A percentile compares a stretch with the other conserved stretches of the same genome.
phyloP scores from a whole-genome alignment of 92 coral and sea anemone genomes.

The Ricordea florida region DNA sequence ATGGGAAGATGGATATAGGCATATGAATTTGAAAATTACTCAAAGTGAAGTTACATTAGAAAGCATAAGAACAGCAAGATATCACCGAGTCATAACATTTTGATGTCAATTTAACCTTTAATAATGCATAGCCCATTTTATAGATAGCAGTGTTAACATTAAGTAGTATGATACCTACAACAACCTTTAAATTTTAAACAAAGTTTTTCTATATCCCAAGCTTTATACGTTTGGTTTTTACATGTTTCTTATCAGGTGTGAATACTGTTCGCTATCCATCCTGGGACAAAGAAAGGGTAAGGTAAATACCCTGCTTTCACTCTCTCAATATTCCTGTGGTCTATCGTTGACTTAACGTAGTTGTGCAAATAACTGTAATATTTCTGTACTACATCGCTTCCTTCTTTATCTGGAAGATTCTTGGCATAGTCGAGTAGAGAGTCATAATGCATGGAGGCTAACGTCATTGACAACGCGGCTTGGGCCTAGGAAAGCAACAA shows the following conservation, averaged over 20 bases:
- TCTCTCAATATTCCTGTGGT: conserved; percentile 58
- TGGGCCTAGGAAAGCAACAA: conserved; percentile 40
- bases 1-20: no score
- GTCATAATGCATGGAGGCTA: conserved; percentile 69
- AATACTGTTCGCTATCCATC: conserved; percentile 89
- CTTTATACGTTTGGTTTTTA: no score
- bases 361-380: conserved; percentile 52
- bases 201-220: no score
- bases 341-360: conserved; percentile 32
- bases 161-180: no score
- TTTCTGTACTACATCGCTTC: conserved; percentile 47
- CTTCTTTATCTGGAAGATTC: conserved; percentile 49
- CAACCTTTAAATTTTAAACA: no score
- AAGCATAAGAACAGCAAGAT: no score
- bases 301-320: conserved; percentile 64
- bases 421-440: conserved; percentile 71
- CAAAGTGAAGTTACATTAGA: no score
- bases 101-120: no score
- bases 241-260: conserved; percentile 52
- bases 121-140: no score
- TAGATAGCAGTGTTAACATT: no score
- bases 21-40: no score
- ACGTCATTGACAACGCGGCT: conserved; percentile 65
- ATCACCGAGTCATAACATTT: no score
- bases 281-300: conserved; percentile 90